Evolutionary conservation across 1,140 invertebrate species (phyloP).

Genomic region (Stenopsyche tienmushanensis): DNA sequence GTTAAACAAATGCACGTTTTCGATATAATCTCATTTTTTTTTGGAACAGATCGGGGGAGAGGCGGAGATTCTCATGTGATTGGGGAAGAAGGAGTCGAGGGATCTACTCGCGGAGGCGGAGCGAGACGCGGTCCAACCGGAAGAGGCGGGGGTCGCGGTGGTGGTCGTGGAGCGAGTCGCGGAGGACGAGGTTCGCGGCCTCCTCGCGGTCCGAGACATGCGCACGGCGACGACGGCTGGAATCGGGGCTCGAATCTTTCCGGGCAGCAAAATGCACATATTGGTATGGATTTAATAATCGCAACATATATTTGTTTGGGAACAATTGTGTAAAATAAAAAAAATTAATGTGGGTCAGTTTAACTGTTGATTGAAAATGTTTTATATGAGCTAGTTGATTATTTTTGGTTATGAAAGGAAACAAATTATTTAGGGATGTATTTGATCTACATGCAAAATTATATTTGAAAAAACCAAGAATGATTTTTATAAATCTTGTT

Average conservation of each 20-base stretch:
- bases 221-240: constrained; percentile 41
- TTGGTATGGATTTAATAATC: constrained; percentile 5
- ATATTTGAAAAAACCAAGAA: background rate
- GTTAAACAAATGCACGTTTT: background rate
- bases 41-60: constrained; percentile 53
- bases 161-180: constrained; percentile 55
- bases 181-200: constrained; percentile 46
- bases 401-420: no score
- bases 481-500: no score
- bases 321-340: no score
- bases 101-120: constrained; percentile 54
- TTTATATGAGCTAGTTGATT: no score
- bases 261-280: constrained; percentile 10
- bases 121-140: constrained; percentile 57
- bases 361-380: no score
- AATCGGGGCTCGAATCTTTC: background rate
- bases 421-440: background rate
- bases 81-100: constrained; percentile 42
- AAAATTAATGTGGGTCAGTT: no score
- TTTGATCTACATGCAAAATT: background rate
- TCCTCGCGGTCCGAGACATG: constrained; percentile 32
- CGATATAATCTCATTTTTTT: no score
- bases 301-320: no score
- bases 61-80: constrained; percentile 43
- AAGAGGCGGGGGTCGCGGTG: constrained; percentile 49